These are phyloP conservation scores for Kuschelorhynchus macadamiae DNA, from an alignment of 2,888 invertebrate genomes.

Conservation along the genomic window DNA sequence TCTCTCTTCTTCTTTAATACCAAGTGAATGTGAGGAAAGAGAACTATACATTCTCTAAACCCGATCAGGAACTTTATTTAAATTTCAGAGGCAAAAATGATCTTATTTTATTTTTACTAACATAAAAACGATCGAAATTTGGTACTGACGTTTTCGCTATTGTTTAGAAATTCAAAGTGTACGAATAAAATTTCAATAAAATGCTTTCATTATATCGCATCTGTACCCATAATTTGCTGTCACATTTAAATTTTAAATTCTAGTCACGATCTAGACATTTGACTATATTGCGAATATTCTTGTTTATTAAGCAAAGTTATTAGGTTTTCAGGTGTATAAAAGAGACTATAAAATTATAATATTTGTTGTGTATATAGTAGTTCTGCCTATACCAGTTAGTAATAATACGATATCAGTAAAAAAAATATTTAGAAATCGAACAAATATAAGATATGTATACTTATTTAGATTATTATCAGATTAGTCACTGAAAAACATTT, in stretches of 20 bases:
- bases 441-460: too few species aligned
- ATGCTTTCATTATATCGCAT: not conserved
- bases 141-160: not conserved
- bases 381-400: not conserved
- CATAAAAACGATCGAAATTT: not conserved
- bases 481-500: not conserved
- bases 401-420: not conserved
- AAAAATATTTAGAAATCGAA: not conserved
- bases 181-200: not conserved
- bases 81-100: too few species aligned
- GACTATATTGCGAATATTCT: not conserved
- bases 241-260: not conserved
- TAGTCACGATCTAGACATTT: not conserved
- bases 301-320: not conserved
- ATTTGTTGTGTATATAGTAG: not conserved
- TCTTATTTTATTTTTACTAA: not conserved
- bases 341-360: too few species aligned
- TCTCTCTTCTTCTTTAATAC: too few species aligned
- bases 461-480: not conserved
- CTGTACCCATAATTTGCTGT: too few species aligned
- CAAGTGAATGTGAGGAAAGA: too few species aligned
- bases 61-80: too few species aligned
- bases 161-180: not conserved
- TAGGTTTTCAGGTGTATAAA: too few species aligned
- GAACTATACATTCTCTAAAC: too few species aligned